These are phyloP conservation scores for Caenorhabditis sinica DNA, from an alignment of 2,888 invertebrate species.

Conservation along the genomic window DNA sequence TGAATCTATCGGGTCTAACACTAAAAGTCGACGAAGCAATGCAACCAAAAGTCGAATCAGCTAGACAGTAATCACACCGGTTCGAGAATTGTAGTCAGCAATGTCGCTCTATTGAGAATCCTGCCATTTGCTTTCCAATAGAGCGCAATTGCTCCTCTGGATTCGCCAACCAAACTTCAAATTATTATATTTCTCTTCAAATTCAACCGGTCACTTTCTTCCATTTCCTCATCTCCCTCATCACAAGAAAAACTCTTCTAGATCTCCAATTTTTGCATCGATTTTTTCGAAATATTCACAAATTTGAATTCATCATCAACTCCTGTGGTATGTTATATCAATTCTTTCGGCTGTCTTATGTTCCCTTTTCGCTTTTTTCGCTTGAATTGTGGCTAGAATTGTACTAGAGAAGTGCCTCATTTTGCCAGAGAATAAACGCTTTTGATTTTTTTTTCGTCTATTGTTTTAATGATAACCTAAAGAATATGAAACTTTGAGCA, in stretches of 20 bases:
- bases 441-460: not conserved
- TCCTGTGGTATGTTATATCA: constrained; percentile 47
- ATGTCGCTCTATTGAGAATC: no score
- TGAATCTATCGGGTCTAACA: constrained; percentile 60
- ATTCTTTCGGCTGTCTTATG: constrained; percentile 1
- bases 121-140: no score
- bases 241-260: constrained; percentile 8
- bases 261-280: constrained; percentile 55
- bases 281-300: constrained; percentile 13
- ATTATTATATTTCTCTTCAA: not conserved
- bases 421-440: constrained; percentile 16
- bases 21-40: constrained; percentile 56
- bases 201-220: constrained; percentile 4
- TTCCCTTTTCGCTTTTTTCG: not conserved
- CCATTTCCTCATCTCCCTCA: constrained; percentile 14
- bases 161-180: no score
- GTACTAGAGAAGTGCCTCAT: constrained; percentile 42
- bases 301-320: constrained; percentile 33
- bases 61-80: constrained; percentile 45
- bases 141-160: no score
- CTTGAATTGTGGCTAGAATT: constrained; percentile 18
- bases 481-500: not conserved
- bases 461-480: no score
- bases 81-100: no score
- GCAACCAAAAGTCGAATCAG: constrained; percentile 60